Percentiles rank a stretch among this genome's conserved stretches.
phyloP scores from a whole-genome alignment of 2,797 vertebrate species.

The Liasis olivaceus region DNA sequence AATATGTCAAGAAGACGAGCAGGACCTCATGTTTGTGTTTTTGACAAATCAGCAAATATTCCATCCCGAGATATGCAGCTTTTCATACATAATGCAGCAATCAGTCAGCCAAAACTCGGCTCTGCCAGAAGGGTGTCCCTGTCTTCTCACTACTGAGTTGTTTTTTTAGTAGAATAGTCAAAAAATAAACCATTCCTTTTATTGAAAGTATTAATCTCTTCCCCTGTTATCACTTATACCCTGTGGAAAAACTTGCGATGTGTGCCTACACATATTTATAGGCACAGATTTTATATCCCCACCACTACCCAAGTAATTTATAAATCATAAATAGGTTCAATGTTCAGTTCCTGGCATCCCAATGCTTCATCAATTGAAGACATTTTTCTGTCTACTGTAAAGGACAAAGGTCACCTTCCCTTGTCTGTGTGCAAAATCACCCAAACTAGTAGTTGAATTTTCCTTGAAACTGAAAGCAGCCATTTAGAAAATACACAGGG shows the following conservation, averaged over 20 bases:
- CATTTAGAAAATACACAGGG: background rate
- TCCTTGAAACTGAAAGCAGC: background rate
- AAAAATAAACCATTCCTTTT: constrained; percentile 52
- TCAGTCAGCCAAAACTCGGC: constrained; percentile 54
- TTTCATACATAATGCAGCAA: constrained; percentile 89
- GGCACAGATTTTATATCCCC: background rate
- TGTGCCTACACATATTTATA: background rate
- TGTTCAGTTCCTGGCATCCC: background rate
- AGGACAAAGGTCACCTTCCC: background rate
- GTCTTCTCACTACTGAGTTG: constrained; percentile 19
- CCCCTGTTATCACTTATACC: background rate
- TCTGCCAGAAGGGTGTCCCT: constrained; percentile 62
- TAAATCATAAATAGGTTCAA: background rate
- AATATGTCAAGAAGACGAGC: constrained; percentile 85
- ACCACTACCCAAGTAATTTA: background rate
- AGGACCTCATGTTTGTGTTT: constrained; percentile 84
- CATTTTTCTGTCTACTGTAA: background rate
- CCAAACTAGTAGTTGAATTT: background rate
- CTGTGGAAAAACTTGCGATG: background rate
- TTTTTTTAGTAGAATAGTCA: background rate
- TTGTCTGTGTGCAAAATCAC: background rate
- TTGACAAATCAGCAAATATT: constrained; percentile 93
- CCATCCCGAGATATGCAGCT: constrained; percentile 82
- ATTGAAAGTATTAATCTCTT: background rate
- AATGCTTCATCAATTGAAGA: background rate